Evolutionary conservation across 1,140 invertebrate species (phyloP).

Genomic region (Drosophila ananassae): DNA sequence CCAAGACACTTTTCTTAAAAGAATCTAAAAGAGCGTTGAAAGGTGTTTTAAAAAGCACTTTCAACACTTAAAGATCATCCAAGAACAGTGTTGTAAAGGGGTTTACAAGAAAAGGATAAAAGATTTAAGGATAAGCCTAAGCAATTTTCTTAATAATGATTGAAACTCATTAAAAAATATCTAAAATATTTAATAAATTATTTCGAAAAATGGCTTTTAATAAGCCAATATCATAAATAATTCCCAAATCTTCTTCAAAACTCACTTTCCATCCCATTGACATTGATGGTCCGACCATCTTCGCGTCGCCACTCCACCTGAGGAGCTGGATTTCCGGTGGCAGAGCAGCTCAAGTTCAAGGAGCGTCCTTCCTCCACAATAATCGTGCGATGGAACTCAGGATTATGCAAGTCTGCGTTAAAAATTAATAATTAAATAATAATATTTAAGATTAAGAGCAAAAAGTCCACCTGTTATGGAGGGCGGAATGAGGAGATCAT

Average conservation of each 20-base stretch:
- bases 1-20: too few species aligned
- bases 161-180: too few species aligned
- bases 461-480: constrained; percentile 88
- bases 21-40: too few species aligned
- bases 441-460: neutral
- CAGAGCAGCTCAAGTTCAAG: constrained; percentile 90
- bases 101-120: too few species aligned
- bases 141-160: too few species aligned
- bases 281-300: constrained; percentile 87
- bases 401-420: constrained; percentile 50
- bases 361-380: constrained; percentile 90
- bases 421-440: neutral
- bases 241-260: neutral
- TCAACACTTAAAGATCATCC: too few species aligned
- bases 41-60: constrained; percentile 15
- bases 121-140: too few species aligned
- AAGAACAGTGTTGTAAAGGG: too few species aligned
- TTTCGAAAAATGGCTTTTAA: too few species aligned
- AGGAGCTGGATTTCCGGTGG: constrained; percentile 90
- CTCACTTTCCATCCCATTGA: constrained; percentile 84
- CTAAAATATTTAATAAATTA: too few species aligned
- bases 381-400: constrained; percentile 82
- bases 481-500: constrained; percentile 91
- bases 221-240: too few species aligned
- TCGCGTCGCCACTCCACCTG: constrained; percentile 90